A percentile compares a stretch with the other conserved stretches of the same genome.
phyloP scores from a whole-genome alignment of 2,888 invertebrate species.

The Tanypteryx hageni region DNA sequence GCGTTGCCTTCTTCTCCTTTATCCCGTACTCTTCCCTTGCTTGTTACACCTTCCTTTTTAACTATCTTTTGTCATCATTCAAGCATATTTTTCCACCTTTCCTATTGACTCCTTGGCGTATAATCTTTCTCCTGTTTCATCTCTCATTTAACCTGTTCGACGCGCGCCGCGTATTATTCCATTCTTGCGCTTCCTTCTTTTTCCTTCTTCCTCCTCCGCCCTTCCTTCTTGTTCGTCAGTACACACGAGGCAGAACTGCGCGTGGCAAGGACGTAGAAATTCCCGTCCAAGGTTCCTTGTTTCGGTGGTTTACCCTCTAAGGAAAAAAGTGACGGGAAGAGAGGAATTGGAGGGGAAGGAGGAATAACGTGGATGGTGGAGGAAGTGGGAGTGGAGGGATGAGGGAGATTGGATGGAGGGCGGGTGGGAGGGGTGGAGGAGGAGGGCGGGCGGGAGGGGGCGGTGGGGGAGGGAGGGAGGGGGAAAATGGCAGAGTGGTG shows the following conservation, averaged over 20 bases:
- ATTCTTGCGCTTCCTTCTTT: neutral
- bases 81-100: neutral
- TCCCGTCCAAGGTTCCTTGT: conserved; percentile 36
- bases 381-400: neutral
- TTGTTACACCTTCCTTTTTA: no score
- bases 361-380: neutral
- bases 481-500: neutral
- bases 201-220: neutral
- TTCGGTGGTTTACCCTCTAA: neutral
- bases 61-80: neutral
- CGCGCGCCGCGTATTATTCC: neutral
- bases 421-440: neutral
- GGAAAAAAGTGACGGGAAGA: neutral
- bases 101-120: neutral
- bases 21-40: no score
- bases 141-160: neutral
- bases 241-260: neutral
- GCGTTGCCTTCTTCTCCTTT: no score
- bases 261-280: conserved; percentile 43
- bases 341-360: neutral
- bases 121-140: no score
- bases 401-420: conserved; percentile 18
- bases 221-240: neutral
- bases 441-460: neutral
- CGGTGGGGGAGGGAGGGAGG: neutral